Evolutionary conservation across 1,140 invertebrate genomes (phyloP), one percentile per base, ranked within the genome.

Genomic region (Drosophila rhopaloa): DNA sequence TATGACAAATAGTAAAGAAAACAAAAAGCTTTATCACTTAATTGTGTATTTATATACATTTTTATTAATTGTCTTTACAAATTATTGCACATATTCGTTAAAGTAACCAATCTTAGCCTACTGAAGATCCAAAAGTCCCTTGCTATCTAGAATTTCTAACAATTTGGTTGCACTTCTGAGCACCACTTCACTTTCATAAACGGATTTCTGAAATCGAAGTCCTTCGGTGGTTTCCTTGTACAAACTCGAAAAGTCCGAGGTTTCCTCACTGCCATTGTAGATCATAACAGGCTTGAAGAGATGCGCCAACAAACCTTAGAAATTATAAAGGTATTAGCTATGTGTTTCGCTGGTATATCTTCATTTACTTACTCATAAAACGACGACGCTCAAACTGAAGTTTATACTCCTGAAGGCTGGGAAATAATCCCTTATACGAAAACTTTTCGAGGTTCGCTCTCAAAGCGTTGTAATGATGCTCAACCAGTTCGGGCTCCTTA

Each of bases 391-490:
- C 74, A 5, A 86, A 74, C 41, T 92, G 79, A 5, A 77, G 10
- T 13, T 73, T 55, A 13, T 86, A 79, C 14, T 90, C 76, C 50
- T 73, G 43, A 6, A 92, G 43, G 6, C 53, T 82, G 5, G 89
- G 79, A 9, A 92, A 53, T 0, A 55, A 13, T 0, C 72, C 81
- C 3, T 58, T 38, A 8, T 77, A 92, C 11, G 76, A 38, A 0
- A 92, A 62, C n/a, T 62, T 66, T 11, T 60, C 32, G 2, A 92
- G 44, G 8, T 55, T 56, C 1, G 59, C 41, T 1, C 50, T 65
- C 0, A 92, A 50, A 11, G 61, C 53, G 3, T 60, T 55, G 19
- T 90, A 81, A 54, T 92, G 82, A 16, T 61, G 62, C 51, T 77
- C 73, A 0, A 92, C 53, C 0, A 92, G 57, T 11, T 91, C 74